Percentiles rank a stretch among this genome's conserved stretches.
phyloP scores from a whole-genome alignment of 2,888 invertebrate species.

The Bruchidius siliquastri region DNA sequence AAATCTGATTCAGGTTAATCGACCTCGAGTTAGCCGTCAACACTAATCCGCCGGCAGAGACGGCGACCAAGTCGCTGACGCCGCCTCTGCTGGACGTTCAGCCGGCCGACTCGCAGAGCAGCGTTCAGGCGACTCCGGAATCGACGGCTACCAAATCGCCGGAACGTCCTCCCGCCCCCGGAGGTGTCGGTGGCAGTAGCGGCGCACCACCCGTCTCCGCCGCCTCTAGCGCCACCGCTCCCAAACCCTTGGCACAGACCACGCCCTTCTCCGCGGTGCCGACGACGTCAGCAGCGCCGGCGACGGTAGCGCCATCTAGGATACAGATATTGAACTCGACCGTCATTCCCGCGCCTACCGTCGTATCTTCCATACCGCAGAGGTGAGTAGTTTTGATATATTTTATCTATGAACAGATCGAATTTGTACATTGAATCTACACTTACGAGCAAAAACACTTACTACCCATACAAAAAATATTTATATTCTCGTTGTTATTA shows the following conservation, averaged over 20 bases:
- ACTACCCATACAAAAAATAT: no score
- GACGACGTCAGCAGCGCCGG: slow-evolving; percentile 31
- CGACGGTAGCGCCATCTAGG: slow-evolving; percentile 27
- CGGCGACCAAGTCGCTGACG: slow-evolving; percentile 34
- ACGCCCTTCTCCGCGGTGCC: slow-evolving; percentile 40
- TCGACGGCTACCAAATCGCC: slow-evolving; percentile 30
- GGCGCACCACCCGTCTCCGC: neutral
- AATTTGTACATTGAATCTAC: no score
- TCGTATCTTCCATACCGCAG: slow-evolving; percentile 40
- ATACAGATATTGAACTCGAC: slow-evolving; percentile 43
- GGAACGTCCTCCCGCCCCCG: slow-evolving; percentile 14
- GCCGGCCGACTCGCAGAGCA: slow-evolving; percentile 46
- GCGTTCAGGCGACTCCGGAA: slow-evolving; percentile 37
- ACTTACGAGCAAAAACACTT: no score
- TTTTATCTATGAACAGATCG: no score
- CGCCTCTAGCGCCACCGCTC: slow-evolving; percentile 24
- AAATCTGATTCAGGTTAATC: neutral
- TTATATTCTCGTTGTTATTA: no score
- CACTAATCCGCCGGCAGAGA: neutral
- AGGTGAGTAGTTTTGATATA: neutral
- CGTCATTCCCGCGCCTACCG: slow-evolving; percentile 35
- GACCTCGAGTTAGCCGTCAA: neutral
- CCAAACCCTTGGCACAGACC: slow-evolving; percentile 41
- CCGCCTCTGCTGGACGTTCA: slow-evolving; percentile 43
- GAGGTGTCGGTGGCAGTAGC: neutral